Conservation (phyloP, 2,888 invertebrate species). For the Acronicta psi region DNA sequence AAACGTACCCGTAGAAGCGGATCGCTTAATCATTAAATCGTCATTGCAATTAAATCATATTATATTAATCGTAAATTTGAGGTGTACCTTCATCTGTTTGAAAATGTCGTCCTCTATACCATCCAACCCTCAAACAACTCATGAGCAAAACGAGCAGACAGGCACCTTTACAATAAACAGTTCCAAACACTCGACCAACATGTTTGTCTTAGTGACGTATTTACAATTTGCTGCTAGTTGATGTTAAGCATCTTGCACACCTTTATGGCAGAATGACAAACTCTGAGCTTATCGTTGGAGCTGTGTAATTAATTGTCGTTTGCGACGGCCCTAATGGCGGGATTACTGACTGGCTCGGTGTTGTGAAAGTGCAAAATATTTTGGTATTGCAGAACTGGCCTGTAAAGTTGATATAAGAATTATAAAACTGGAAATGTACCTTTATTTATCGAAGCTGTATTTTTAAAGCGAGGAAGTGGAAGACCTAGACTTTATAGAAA, state of each 20-base stretch:
- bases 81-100: not conserved
- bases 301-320: conserved; percentile 51
- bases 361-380: conserved; percentile 31
- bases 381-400: conserved; percentile 7
- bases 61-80: too few species aligned
- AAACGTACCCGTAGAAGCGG: too few species aligned
- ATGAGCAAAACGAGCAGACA: conserved; percentile 26
- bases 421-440: too few species aligned
- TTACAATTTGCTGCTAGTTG: conserved; percentile 14
- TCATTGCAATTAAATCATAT: too few species aligned
- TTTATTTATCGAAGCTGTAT: too few species aligned
- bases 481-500: too few species aligned
- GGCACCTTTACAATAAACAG: conserved; percentile 5
- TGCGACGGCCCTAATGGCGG: conserved; percentile 37
- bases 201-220: conserved; percentile 35
- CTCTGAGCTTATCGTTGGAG: conserved; percentile 41
- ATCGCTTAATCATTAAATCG: too few species aligned
- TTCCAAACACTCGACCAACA: conserved; percentile 10
- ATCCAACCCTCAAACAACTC: conserved; percentile 6
- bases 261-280: conserved; percentile 51
- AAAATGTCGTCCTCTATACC: conserved; percentile 4
- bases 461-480: too few species aligned
- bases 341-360: conserved; percentile 37
- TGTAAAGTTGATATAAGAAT: not conserved
- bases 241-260: conserved; percentile 21